A percentile compares a stretch with the other conserved stretches of the same genome.
Conservation (phyloP, 1,140 invertebrate genomes). For the Ooceraea biroi region DNA sequence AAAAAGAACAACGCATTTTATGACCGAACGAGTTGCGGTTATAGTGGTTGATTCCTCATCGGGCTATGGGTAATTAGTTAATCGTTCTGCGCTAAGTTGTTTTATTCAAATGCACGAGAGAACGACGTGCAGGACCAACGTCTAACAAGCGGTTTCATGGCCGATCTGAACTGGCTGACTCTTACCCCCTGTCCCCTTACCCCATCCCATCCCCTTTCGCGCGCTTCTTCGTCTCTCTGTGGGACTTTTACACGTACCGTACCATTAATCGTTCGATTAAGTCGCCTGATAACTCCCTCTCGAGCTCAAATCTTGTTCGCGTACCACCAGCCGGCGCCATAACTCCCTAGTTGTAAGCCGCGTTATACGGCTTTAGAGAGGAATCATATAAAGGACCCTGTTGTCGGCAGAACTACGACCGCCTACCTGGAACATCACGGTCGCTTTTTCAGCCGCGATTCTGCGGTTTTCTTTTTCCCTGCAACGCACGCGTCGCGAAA, state of each 20-base stretch:
- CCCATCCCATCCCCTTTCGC: conserved; percentile 59
- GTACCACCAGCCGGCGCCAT: conserved; percentile 65
- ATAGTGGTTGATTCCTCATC: conserved; percentile 53
- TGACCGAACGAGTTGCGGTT: conserved; percentile 43
- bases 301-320: conserved; percentile 48
- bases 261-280: conserved; percentile 81
- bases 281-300: conserved; percentile 74
- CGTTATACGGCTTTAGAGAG: conserved; percentile 10
- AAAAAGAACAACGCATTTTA: background rate
- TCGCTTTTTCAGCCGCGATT: conserved; percentile 64
- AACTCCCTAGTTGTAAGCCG: conserved; percentile 65
- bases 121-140: conserved; percentile 37
- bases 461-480: background rate
- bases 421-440: conserved; percentile 68
- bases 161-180: conserved; percentile 66
- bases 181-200: conserved; percentile 41
- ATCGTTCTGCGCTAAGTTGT: conserved; percentile 73
- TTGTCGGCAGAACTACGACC: conserved; percentile 59
- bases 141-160: conserved; percentile 73
- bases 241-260: conserved; percentile 73
- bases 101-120: conserved; percentile 70
- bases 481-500: conserved; percentile 10
- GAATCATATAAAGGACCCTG: conserved; percentile 5
- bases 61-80: conserved; percentile 77
- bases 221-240: conserved; percentile 62